Base-by-base conservation (phyloP, 2,888 invertebrate genomes). In the Drosophila meridionalis region DNA sequence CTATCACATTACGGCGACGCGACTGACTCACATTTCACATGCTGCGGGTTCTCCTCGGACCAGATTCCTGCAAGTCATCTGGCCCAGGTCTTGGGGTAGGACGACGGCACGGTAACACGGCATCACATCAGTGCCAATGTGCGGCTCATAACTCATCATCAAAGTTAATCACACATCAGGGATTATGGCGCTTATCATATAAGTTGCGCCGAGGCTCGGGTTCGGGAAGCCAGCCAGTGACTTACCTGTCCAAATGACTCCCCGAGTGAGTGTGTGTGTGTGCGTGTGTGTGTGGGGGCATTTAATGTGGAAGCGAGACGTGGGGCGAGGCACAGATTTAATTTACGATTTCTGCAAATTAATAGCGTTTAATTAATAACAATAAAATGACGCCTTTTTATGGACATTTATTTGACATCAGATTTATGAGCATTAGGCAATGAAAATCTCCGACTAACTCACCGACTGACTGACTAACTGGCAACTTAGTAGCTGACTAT, bases 321-420 rank as follows among this genome's bases (percentile, higher is more conserved):
- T 43, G 42, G 50, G 53, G 45, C 62, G 65, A 76, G 62, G 55
- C 74, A 68, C 68, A 80, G 87, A 88, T 90, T 90, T 90, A 87
- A 90, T 90, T 90, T 90, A 90, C 83, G 90, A 90, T 89, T 86
- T 85, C 88, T 85, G 88, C 82, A 90, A 90, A 90, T 90, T 89
- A 90, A 90, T 90, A 87, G 90, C 89, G 63, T 83, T 89, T 90
- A 90, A 90, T 90, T 90, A 90, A 90, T 90, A 90, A 89, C 87
- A 90, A 89, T 90, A 90, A 90, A 90, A 83, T 89, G 90, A 89
- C 89, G 89, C 89, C 88, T 89, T 74, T 81, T 89, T 83, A 84
- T 87, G 81, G 80, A 78, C 86, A 78, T 87, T 87, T 86, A 84
- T 83, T 84, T 87, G 84, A 76, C 76, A 75, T 62, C 69, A 77